Conservation (phyloP, 92 coral and sea anemone genomes). For the Porites lobata region DNA sequence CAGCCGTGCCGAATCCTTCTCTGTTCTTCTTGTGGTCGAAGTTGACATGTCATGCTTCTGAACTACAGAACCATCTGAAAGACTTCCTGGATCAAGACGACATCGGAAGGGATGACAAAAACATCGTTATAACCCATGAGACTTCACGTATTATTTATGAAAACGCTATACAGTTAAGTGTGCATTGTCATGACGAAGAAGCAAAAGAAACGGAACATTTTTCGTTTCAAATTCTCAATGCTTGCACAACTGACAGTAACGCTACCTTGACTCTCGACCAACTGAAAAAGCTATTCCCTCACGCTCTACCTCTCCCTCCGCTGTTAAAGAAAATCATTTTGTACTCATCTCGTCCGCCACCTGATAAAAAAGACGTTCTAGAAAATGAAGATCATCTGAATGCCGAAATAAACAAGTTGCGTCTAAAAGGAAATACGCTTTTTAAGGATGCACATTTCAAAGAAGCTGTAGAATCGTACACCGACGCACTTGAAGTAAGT, state of each 20-base stretch:
- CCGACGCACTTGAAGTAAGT: conserved; percentile 22
- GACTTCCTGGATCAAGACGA: not conserved
- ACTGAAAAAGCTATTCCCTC: conserved; percentile 7
- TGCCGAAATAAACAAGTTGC: not conserved
- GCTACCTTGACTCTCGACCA: not conserved
- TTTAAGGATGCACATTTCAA: conserved; percentile 18
- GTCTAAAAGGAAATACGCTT: conserved; percentile 36
- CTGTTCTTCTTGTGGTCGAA: conserved; percentile 72
- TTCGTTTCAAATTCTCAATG: conserved; percentile 27
- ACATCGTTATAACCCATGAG: conserved; percentile 2
- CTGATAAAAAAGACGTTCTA: not conserved
- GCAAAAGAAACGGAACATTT: conserved; percentile 16
- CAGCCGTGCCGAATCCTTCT: conserved; percentile 57
- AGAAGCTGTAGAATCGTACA: conserved; percentile 37
- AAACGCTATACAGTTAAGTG: conserved; percentile 33
- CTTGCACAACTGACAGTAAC: not conserved
- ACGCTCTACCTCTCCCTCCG: conserved; percentile 25
- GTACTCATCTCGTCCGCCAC: conserved; percentile 21
- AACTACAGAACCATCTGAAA: conserved; percentile 58
- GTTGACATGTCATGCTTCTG: conserved; percentile 65
- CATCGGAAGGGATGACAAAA: not conserved
- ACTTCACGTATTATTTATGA: conserved; percentile 25
- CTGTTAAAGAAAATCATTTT: conserved; percentile 4
- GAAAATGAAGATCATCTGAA: not conserved
- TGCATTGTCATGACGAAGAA: conserved; percentile 7